Evolutionary conservation across 2,888 invertebrate genomes (phyloP).

Genomic region (Anoplius nigerrimus): DNA sequence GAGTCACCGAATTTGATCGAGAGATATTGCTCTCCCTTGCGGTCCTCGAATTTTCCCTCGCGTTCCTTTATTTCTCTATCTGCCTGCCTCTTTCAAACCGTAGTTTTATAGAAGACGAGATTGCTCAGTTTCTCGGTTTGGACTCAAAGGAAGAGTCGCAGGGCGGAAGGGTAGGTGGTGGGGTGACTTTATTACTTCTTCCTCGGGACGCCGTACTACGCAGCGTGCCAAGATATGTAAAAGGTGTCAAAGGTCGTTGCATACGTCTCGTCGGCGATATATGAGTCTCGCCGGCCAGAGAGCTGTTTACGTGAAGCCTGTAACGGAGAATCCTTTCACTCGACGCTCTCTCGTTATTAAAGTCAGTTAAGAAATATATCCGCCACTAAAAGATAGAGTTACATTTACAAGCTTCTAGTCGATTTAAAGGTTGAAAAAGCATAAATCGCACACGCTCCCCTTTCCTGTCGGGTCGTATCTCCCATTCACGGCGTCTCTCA

Average conservation of each 20-base stretch:
- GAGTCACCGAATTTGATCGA: slow-evolving; percentile 58
- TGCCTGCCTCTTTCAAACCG: neutral
- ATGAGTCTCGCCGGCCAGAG: no score
- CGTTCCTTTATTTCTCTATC: slow-evolving; percentile 12
- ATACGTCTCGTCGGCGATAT: neutral
- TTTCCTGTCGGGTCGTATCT: no score
- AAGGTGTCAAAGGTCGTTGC: slow-evolving; percentile 6
- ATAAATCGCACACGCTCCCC: no score
- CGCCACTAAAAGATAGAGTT: no score
- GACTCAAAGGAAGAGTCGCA: slow-evolving; percentile 35
- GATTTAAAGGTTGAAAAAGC: no score
- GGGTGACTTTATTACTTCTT: slow-evolving; percentile 54
- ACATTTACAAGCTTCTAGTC: no score
- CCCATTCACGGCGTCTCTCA: no score
- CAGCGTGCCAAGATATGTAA: slow-evolving; percentile 18
- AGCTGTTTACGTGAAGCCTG: no score
- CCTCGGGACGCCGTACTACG: slow-evolving; percentile 28
- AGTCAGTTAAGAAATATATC: no score
- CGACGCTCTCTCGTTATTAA: no score
- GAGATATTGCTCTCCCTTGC: slow-evolving; percentile 54
- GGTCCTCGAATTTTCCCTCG: slow-evolving; percentile 38
- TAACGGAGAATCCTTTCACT: no score
- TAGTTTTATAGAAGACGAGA: slow-evolving; percentile 17
- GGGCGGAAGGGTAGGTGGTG: slow-evolving; percentile 13
- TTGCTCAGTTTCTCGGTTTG: slow-evolving; percentile 40